These are phyloP conservation scores for Megaptera novaeangliae DNA, from an alignment of 2,113 vertebrate genomes.

Conservation along the genomic window DNA sequence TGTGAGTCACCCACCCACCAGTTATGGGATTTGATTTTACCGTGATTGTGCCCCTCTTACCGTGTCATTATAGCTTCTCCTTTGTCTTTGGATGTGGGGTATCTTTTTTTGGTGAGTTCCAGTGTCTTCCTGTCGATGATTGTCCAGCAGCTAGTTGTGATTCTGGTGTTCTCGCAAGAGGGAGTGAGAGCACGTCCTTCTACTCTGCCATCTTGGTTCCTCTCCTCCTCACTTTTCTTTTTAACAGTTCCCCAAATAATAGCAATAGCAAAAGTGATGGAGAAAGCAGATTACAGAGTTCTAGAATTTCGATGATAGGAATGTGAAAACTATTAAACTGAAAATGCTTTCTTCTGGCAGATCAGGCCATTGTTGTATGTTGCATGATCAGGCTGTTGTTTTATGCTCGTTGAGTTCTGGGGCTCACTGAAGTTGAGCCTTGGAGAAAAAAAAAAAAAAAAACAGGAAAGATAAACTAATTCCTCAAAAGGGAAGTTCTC, in stretches of 20 bases:
- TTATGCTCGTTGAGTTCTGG: background rate
- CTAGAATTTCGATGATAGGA: constrained; percentile 72
- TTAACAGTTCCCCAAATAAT: constrained; percentile 71
- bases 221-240: constrained; percentile 37
- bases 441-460: background rate
- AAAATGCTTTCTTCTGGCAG: background rate
- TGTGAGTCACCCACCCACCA: too few relatives aligned
- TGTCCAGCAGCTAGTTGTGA: too few relatives aligned
- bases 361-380: background rate
- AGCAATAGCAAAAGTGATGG: constrained; percentile 75
- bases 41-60: too few relatives aligned
- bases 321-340: constrained; percentile 71
- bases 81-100: too few relatives aligned
- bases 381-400: background rate
- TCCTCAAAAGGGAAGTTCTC: background rate
- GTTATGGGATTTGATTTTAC: too few relatives aligned
- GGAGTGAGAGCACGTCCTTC: too few relatives aligned
- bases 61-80: too few relatives aligned
- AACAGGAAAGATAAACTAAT: background rate
- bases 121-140: too few relatives aligned
- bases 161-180: too few relatives aligned
- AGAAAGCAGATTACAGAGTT: constrained; percentile 72
- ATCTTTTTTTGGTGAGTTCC: too few relatives aligned
- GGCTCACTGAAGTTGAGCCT: background rate
- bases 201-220: too few relatives aligned